phyloP scores from a whole-genome alignment of 2,888 invertebrate genomes.

The Callosobruchus maculatus region DNA sequence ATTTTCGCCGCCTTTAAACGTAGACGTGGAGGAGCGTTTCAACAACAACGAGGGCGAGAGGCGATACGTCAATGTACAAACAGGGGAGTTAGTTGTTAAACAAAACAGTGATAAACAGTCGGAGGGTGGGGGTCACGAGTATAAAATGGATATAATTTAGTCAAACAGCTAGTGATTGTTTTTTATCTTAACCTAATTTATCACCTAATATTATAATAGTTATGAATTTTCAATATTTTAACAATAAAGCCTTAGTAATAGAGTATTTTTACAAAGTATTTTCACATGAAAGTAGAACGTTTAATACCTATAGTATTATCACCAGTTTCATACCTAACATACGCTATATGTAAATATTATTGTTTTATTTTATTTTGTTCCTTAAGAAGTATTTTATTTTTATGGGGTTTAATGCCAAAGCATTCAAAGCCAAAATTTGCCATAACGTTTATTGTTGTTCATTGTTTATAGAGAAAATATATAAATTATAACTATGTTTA shows the following conservation, averaged over 20 bases:
- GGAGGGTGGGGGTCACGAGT: constrained; percentile 15
- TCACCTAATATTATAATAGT: constrained; percentile 22
- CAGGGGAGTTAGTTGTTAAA: constrained; percentile 42
- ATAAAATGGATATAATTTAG: constrained; percentile 38
- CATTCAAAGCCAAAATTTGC: constrained; percentile 52
- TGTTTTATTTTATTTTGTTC: constrained; percentile 28
- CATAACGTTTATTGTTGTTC: constrained; percentile 47
- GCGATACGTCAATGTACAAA: constrained; percentile 44
- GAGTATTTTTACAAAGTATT: constrained; percentile 50
- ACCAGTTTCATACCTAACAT: constrained; percentile 31
- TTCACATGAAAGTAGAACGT: constrained; percentile 39
- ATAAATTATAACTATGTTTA: constrained; percentile 23
- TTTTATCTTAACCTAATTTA: constrained; percentile 25
- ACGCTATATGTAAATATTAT: constrained; percentile 30
- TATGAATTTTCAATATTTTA: constrained; percentile 32
- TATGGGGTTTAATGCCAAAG: constrained; percentile 49
- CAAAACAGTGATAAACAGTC: constrained; percentile 30
- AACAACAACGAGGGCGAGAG: constrained; percentile 47
- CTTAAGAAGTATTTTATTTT: constrained; percentile 33
- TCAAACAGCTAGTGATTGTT: constrained; percentile 44
- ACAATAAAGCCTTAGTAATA: constrained; percentile 42
- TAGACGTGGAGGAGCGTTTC: constrained; percentile 34
- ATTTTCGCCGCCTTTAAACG: constrained; percentile 33
- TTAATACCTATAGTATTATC: constrained; percentile 32
- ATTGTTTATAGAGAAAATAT: constrained; percentile 41